Base-by-base conservation (phyloP, 2,797 vertebrate species). In the Pangasius larnaudii region DNA sequence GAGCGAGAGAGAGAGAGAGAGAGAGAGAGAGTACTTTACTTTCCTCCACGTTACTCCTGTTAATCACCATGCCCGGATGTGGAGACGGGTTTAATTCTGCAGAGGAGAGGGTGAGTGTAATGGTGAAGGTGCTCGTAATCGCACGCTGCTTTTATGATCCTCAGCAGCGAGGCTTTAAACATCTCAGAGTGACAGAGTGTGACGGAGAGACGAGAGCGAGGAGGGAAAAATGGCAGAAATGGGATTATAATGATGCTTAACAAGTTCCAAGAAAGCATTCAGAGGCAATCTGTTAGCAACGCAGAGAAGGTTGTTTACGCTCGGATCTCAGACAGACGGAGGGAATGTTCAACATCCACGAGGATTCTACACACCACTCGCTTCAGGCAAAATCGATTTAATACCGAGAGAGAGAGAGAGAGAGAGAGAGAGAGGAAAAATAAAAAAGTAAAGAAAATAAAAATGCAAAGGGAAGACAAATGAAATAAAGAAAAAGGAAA, bases 31-130 rank as follows among this genome's bases (percentile, higher is more conserved):
- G 85, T 6, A 53, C 51, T 6, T 22, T 59, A 59, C 56, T 59
- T 8, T 59, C 56, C 56, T 59, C 19, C 56, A 22, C 6, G 56
- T 22, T 22, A 22, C 56, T 22, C 1, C 56, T 22, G 75, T 81
- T 85, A 86, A 86, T 91, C 85, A 89, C 88, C 87, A 88, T 16
- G 39, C 33, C 67, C 16, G 59, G 84, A 89, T 69, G 84, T 67
- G 86, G 81, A 81, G 74, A 91, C 89, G 69, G 85, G 87, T 89
- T 85, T 89, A 85, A 89, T 89, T 89, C 87, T 49, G 49, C 42
- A n/a, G 69, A 74, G 49, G 65, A 89, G 85, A 86, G 85, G 81
- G 77, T 83, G 88, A 90, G 79, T 89, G 88, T 84, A 86, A 88
- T 86, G 84, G 80, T 74, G 61, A n/a, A 63, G 61, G 27, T 63